Conservation (phyloP, 53 echinoderm and acorn worm species). For the Mesocentrotus franciscanus region DNA sequence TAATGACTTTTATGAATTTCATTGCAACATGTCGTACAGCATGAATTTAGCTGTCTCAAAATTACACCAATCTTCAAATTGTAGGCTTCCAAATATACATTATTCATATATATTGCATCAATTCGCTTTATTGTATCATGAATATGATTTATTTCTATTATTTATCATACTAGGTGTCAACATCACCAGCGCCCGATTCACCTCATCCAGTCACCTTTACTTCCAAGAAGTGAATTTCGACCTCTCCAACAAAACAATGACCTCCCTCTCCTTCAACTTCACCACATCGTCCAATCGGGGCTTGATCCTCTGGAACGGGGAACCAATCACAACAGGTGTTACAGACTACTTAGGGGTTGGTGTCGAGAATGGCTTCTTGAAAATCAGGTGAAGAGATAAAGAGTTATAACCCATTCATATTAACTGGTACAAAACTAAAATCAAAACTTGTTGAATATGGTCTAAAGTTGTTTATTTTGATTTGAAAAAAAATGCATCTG, state of each 20-base stretch:
- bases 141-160: neutral
- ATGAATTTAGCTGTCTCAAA: too few relatives aligned
- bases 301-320: constrained; percentile 81
- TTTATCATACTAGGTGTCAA: constrained; percentile 41
- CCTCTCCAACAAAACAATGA: constrained; percentile 63
- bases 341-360: constrained; percentile 84
- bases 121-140: neutral
- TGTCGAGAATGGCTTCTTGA: constrained; percentile 72
- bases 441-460: neutral
- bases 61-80: too few relatives aligned
- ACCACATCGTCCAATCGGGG: constrained; percentile 67
- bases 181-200: constrained; percentile 63
- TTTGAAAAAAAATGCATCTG: too few relatives aligned
- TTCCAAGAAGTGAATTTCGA: constrained; percentile 65
- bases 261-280: constrained; percentile 72
- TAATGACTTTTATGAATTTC: too few relatives aligned
- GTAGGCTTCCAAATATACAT: neutral
- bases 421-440: neutral
- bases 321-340: constrained; percentile 62
- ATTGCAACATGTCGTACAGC: too few relatives aligned
- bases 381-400: constrained; percentile 72
- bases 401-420: neutral
- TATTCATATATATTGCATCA: neutral
- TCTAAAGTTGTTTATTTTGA: too few relatives aligned
- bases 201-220: constrained; percentile 67